These are phyloP conservation scores for Chloroceryle inda DNA, from an alignment of 2,797 vertebrate species.

Conservation along the genomic window DNA sequence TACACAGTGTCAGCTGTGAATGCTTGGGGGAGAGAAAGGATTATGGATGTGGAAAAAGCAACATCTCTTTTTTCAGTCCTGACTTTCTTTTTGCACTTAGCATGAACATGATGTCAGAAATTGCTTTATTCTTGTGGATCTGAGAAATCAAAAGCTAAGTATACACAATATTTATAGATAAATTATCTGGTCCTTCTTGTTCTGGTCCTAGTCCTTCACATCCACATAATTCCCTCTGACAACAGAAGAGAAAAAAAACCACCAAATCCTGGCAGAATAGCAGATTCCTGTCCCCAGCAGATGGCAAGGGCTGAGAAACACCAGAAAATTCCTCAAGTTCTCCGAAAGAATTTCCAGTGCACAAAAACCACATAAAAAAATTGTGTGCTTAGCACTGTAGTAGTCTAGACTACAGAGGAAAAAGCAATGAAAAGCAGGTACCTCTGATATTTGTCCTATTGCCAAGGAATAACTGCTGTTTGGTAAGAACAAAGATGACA, in stretches of 20 bases:
- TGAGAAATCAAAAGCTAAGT: not conserved
- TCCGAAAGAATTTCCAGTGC: not conserved
- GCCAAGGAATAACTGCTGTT: not conserved
- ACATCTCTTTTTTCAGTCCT: not conserved
- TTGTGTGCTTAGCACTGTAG: not conserved
- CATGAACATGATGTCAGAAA: not conserved
- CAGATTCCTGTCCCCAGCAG: not conserved
- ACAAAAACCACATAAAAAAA: not conserved
- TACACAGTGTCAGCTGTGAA: not conserved
- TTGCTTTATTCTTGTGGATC: not conserved
- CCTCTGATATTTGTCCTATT: not conserved
- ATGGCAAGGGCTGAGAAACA: not conserved
- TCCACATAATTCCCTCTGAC: not conserved
- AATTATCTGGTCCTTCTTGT: not conserved
- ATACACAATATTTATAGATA: not conserved
- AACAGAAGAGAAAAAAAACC: not conserved
- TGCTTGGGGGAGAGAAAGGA: not conserved
- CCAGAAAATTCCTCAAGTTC: not conserved
- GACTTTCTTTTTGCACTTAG: not conserved
- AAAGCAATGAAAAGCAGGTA: not conserved
- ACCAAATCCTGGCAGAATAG: not conserved
- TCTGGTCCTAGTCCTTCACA: not conserved
- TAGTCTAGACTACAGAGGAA: not conserved
- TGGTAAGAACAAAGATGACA: not conserved
- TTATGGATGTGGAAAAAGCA: not conserved